phyloP scores from a whole-genome alignment of 2,797 vertebrate species.

The Gallinago nigripennis region DNA sequence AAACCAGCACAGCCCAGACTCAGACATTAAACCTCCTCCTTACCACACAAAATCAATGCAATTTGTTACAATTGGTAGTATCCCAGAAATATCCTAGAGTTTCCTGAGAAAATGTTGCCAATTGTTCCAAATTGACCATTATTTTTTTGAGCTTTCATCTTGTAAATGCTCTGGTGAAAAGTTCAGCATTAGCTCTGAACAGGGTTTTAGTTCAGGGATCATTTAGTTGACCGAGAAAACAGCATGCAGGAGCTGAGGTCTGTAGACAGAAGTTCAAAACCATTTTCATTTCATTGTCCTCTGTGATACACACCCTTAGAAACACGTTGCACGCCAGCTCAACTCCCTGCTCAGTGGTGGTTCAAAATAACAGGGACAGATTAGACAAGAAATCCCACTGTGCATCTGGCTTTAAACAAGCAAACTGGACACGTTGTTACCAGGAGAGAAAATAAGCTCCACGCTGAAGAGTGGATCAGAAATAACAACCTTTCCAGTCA shows the following conservation, averaged over 20 bases:
- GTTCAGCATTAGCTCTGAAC: neutral
- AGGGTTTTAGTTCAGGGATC: neutral
- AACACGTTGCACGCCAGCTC: neutral
- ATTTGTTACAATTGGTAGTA: neutral
- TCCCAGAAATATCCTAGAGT: neutral
- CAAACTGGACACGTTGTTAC: accelerated
- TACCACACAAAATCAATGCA: neutral
- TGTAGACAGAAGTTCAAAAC: neutral
- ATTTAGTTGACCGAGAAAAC: neutral
- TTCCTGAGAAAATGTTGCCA: neutral
- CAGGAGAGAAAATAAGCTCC: neutral
- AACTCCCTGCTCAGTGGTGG: neutral
- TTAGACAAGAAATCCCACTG: neutral
- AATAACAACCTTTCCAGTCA: neutral
- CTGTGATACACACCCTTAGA: neutral
- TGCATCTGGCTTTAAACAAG: neutral
- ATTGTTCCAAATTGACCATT: neutral
- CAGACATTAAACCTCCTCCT: neutral
- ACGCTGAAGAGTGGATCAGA: neutral
- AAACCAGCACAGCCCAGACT: neutral
- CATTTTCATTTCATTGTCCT: neutral
- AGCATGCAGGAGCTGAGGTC: neutral
- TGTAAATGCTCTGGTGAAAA: neutral
- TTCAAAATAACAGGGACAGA: neutral
- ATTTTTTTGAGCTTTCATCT: neutral